phyloP scores from a whole-genome alignment of 1,140 invertebrate genomes.

The Sweltsa coloradensis region DNA sequence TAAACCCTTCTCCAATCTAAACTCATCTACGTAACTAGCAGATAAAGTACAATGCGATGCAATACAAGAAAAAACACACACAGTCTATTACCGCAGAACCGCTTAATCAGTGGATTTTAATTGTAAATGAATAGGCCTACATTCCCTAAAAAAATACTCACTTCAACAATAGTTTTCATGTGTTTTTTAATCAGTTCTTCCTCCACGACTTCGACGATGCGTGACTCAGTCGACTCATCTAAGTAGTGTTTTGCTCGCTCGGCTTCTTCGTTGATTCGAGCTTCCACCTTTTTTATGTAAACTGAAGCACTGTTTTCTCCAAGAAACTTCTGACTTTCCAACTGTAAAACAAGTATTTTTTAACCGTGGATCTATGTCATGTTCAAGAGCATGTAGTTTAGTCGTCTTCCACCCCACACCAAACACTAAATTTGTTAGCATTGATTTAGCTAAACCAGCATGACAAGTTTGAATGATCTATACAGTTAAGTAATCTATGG shows the following conservation, averaged over 20 bases:
- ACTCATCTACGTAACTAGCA: too few species aligned
- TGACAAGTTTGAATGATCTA: not conserved
- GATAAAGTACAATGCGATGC: too few species aligned
- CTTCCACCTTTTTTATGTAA: constrained; percentile 97
- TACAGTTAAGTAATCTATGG: not conserved
- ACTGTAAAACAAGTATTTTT: constrained; percentile 37
- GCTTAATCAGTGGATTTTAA: too few species aligned
- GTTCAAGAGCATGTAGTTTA: too few species aligned
- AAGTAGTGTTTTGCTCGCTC: constrained; percentile 96
- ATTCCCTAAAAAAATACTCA: too few species aligned
- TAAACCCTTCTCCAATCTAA: too few species aligned
- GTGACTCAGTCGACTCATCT: constrained; percentile 89
- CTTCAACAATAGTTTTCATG: constrained; percentile 97
- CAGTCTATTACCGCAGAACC: too few species aligned
- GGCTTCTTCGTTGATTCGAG: constrained; percentile 92
- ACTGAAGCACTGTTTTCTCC: constrained; percentile 97
- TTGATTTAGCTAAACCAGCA: too few species aligned
- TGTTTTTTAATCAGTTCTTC: constrained; percentile 96
- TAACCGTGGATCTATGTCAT: not conserved
- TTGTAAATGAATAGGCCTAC: too few species aligned
- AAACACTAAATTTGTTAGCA: too few species aligned
- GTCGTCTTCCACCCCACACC: too few species aligned
- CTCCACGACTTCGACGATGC: constrained; percentile 94
- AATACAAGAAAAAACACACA: too few species aligned
- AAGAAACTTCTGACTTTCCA: constrained; percentile 98